phyloP scores from a whole-genome alignment of 1,140 invertebrate species.

The Drosophila trapezifrons region DNA sequence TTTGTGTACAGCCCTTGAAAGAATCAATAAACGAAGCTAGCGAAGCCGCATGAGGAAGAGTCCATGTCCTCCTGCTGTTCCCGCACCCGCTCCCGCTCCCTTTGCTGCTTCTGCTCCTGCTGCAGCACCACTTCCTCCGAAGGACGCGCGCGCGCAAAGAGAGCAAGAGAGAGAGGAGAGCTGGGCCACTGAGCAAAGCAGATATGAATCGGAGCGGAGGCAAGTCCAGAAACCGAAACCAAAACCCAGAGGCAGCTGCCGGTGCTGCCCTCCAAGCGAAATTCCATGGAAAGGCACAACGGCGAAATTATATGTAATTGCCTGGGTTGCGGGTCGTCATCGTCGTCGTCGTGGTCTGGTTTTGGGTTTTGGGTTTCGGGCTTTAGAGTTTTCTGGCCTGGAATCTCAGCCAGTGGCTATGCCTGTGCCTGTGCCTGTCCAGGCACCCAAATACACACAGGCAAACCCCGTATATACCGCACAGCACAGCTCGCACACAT shows the following conservation, averaged over 20 bases:
- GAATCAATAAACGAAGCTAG: constrained; percentile 65
- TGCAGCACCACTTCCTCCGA: constrained; percentile 11
- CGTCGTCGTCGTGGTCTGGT: constrained; percentile 9
- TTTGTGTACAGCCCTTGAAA: constrained; percentile 61
- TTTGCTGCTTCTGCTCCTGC: background rate
- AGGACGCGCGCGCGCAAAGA: constrained; percentile 54
- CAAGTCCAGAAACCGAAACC: constrained; percentile 18
- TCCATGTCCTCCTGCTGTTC: constrained; percentile 31
- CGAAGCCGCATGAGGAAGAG: constrained; percentile 42
- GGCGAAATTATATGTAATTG: constrained; percentile 49
- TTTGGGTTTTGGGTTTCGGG: constrained; percentile 25
- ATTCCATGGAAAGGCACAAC: constrained; percentile 42
- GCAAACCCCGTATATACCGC: background rate
- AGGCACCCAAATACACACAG: constrained; percentile 18
- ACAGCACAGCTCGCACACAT: constrained; percentile 6
- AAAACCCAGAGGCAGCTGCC: constrained; percentile 34
- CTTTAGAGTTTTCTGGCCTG: constrained; percentile 29
- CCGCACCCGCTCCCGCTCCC: constrained; percentile 7
- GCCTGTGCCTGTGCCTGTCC: constrained; percentile 27
- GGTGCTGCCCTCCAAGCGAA: constrained; percentile 46
- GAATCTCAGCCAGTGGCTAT: constrained; percentile 25
- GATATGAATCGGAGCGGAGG: constrained; percentile 21
- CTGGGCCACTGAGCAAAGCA: constrained; percentile 6
- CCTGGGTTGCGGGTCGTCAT: constrained; percentile 17
- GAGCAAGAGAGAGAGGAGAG: constrained; percentile 26